These are phyloP conservation scores for Euphonia xanthogaster DNA, from an alignment of 2,797 vertebrate species.

Conservation along the genomic window DNA sequence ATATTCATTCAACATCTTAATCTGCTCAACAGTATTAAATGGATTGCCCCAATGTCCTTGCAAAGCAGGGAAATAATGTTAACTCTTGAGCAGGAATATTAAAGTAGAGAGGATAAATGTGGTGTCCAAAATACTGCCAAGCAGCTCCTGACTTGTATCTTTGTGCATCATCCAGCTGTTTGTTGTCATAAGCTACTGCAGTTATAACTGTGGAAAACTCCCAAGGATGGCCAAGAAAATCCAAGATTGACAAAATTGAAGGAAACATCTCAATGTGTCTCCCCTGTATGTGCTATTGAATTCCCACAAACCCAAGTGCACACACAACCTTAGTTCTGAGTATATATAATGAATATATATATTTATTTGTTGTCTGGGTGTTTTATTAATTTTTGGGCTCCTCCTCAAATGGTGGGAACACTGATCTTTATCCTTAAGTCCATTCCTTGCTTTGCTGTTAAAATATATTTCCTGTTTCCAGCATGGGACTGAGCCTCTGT, in stretches of 20 bases:
- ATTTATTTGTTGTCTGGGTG: not conserved
- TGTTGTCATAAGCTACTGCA: not conserved
- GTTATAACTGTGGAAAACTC: not conserved
- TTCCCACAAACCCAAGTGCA: not conserved
- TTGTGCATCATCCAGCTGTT: not conserved
- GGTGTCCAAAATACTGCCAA: not conserved
- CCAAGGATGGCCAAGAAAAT: not conserved
- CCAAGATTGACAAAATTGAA: not conserved
- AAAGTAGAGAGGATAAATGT: not conserved
- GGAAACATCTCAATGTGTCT: not conserved
- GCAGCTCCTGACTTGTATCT: not conserved
- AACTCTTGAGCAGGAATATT: slow-evolving; percentile 1
- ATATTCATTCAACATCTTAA: slow-evolving; percentile 40
- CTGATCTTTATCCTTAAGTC: not conserved
- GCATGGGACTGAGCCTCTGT: not conserved
- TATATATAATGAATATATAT: too few species aligned
- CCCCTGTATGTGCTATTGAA: not conserved
- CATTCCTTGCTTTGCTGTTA: not conserved
- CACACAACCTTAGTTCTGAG: not conserved
- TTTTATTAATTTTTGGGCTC: not conserved
- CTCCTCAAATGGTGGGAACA: not conserved
- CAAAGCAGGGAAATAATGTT: not conserved
- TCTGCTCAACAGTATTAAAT: slow-evolving; percentile 29
- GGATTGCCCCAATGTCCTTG: not conserved
- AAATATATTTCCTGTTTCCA: not conserved